Evolutionary conservation across 2,113 vertebrate genomes (phyloP).

Genomic region (Lampris incognitus): DNA sequence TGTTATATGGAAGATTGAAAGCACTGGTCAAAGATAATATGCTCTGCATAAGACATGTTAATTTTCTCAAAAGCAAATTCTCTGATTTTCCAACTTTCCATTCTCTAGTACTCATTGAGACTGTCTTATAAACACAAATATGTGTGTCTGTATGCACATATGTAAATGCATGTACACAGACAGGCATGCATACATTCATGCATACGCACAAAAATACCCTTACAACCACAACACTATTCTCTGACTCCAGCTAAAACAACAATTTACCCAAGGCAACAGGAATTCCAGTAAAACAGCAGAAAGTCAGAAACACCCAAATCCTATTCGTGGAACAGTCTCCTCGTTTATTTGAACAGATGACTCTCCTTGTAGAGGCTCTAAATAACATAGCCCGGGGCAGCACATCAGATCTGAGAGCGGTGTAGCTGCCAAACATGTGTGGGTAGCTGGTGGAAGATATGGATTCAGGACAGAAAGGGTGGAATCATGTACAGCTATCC

Average conservation of each 20-base stretch:
- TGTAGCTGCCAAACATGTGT: not conserved
- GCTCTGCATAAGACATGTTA: slow-evolving; percentile 1
- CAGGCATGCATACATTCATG: not conserved
- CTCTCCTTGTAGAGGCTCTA: slow-evolving; percentile 6
- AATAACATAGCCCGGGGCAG: not conserved
- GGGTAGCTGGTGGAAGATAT: not conserved
- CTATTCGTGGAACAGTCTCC: slow-evolving; percentile 22
- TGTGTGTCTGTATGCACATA: not conserved
- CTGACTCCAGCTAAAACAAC: slow-evolving; percentile 6
- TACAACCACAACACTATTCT: not conserved
- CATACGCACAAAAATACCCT: not conserved
- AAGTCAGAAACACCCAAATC: slow-evolving; percentile 23
- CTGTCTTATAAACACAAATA: not conserved
- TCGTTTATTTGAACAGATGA: slow-evolving; percentile 24
- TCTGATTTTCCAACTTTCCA: not conserved
- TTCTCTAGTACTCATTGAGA: not conserved
- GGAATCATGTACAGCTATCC: too few relatives aligned
- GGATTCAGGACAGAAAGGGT: not conserved
- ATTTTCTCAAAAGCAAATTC: not conserved
- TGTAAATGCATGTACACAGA: not conserved
- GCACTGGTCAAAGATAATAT: not conserved
- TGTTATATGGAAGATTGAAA: not conserved
- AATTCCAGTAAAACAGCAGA: slow-evolving; percentile 30
- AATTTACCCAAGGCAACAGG: slow-evolving; percentile 2
- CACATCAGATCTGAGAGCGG: not conserved